These are phyloP conservation scores for Coturnix japonica DNA, from an alignment of 2,113 vertebrate species.

Conservation along the genomic window DNA sequence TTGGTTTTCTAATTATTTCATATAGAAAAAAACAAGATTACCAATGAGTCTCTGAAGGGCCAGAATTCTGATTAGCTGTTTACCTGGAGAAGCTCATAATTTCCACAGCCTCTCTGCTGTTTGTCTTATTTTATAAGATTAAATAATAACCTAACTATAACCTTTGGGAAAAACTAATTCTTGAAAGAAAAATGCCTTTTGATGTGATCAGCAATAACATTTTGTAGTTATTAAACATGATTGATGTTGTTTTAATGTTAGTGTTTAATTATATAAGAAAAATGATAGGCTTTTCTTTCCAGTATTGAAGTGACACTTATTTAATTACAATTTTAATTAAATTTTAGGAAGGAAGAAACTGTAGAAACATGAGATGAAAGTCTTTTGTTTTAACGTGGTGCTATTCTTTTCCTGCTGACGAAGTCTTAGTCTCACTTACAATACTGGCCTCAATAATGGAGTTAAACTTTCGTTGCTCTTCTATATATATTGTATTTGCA, in stretches of 20 bases:
- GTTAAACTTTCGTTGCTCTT: neutral
- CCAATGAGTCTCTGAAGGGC: neutral
- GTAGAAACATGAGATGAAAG: neutral
- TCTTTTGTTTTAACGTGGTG: neutral
- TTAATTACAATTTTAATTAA: neutral
- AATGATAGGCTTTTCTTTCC: neutral
- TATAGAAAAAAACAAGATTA: neutral
- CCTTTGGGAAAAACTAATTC: neutral
- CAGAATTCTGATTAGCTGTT: neutral
- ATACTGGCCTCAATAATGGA: neutral
- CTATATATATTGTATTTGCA: neutral
- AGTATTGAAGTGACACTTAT: neutral
- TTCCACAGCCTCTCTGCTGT: neutral
- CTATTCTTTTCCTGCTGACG: neutral
- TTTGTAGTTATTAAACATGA: conserved; percentile 5
- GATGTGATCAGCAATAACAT: neutral
- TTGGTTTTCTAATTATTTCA: neutral
- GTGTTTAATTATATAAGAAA: neutral
- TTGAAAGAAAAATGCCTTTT: conserved; percentile 2
- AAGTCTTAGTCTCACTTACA: neutral
- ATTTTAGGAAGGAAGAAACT: neutral
- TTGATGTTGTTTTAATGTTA: neutral
- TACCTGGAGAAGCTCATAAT: neutral
- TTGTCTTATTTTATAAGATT: neutral
- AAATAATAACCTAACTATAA: neutral